These are phyloP conservation scores for Drosophila ercepeae DNA, from an alignment of 1,140 invertebrate genomes.

Conservation along the genomic window DNA sequence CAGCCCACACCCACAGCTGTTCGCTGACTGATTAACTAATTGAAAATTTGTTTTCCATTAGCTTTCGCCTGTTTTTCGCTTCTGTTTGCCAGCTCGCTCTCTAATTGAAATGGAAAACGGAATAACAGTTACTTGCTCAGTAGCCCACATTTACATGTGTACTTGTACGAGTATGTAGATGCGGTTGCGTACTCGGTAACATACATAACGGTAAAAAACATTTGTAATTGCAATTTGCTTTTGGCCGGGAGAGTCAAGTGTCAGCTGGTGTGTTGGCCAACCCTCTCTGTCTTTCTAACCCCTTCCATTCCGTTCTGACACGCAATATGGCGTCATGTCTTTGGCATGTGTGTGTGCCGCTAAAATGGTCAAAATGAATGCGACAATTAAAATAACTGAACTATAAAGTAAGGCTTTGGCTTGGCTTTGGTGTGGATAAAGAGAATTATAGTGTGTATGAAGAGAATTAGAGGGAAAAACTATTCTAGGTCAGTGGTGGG, in stretches of 20 bases:
- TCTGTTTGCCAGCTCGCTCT: conserved; percentile 8
- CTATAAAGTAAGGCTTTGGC: conserved; percentile 34
- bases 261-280: conserved; percentile 53
- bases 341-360: conserved; percentile 31
- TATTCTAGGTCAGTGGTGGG: conserved; percentile 60
- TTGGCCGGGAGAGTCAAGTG: conserved; percentile 53
- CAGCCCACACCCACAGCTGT: conserved; percentile 2
- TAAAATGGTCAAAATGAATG: conserved; percentile 45
- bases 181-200: conserved; percentile 10
- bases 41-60: conserved; percentile 51
- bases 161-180: background rate
- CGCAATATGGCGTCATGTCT: conserved; percentile 69
- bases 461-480: conserved; percentile 24
- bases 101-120: conserved; percentile 39
- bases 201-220: conserved; percentile 49
- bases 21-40: conserved; percentile 38
- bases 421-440: conserved; percentile 27
- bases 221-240: conserved; percentile 58
- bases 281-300: conserved; percentile 4
- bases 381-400: conserved; percentile 66
- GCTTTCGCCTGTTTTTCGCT: conserved; percentile 8
- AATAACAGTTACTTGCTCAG: background rate
- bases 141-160: conserved; percentile 7
- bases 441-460: conserved; percentile 30
- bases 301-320: conserved; percentile 10